A percentile compares a stretch with the other conserved stretches of the same genome.
Conservation (phyloP, 2,888 invertebrate species). For the Eilema sororculum region DNA sequence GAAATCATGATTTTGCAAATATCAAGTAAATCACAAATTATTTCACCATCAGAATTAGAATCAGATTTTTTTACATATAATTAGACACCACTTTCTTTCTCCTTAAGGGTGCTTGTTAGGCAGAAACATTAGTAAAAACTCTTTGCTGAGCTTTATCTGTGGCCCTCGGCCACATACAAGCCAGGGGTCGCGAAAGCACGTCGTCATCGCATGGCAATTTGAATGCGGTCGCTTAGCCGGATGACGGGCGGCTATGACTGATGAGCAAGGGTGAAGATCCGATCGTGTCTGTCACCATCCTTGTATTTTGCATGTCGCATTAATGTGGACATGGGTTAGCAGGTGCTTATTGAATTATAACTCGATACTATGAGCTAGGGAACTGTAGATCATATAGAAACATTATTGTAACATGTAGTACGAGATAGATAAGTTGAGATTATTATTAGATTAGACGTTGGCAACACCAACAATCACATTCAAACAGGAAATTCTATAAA, state of each 20-base stretch:
- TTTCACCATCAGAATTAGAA: too few species aligned
- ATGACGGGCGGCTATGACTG: slow-evolving; percentile 82
- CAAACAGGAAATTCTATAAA: too few species aligned
- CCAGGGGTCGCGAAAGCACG: slow-evolving; percentile 84
- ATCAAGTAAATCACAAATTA: too few species aligned
- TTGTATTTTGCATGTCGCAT: slow-evolving; percentile 78
- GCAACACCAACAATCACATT: too few species aligned
- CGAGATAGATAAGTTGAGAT: too few species aligned
- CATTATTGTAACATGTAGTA: not conserved
- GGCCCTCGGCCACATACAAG: slow-evolving; percentile 72
- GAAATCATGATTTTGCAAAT: too few species aligned
- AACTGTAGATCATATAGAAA: not conserved
- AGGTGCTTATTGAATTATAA: slow-evolving; percentile 61
- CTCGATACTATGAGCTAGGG: slow-evolving; percentile 33
- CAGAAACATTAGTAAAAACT: slow-evolving; percentile 12
- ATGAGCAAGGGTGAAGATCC: slow-evolving; percentile 85
- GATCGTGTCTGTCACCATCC: slow-evolving; percentile 78
- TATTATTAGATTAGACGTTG: too few species aligned
- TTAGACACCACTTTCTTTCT: not conserved
- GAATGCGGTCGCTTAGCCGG: slow-evolving; percentile 86
- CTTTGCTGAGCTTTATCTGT: slow-evolving; percentile 47
- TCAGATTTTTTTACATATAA: not conserved
- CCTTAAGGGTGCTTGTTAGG: slow-evolving; percentile 24
- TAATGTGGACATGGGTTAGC: slow-evolving; percentile 70
- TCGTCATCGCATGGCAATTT: slow-evolving; percentile 86